These are phyloP conservation scores for Melanogrammus aeglefinus DNA, from an alignment of 2,797 vertebrate genomes.

Conservation along the genomic window DNA sequence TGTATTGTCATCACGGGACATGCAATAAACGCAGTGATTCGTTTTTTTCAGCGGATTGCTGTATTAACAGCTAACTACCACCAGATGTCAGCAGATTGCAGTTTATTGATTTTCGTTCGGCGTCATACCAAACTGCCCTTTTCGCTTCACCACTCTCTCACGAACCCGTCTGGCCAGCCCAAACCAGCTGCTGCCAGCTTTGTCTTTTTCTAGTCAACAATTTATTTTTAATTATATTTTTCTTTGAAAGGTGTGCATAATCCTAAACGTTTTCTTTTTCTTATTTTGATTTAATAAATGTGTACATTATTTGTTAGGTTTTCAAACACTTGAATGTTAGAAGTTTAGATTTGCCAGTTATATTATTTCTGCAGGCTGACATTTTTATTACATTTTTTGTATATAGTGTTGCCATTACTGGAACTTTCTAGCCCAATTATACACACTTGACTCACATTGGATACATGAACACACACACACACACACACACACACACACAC, in stretches of 20 bases:
- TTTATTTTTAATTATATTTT: constrained; percentile 58
- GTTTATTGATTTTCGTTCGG: not conserved
- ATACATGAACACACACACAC: constrained; percentile 42
- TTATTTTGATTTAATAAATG: constrained; percentile 49
- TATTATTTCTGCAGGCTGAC: constrained; percentile 48
- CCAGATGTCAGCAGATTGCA: constrained; percentile 53
- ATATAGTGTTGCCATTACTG: constrained; percentile 74
- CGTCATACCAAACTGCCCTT: constrained; percentile 39
- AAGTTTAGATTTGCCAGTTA: constrained; percentile 52
- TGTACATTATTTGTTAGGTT: constrained; percentile 51
- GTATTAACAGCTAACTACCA: constrained; percentile 49
- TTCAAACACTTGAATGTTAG: constrained; percentile 68
- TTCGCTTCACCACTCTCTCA: constrained; percentile 18
- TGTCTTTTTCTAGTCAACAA: constrained; percentile 49
- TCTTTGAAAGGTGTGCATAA: constrained; percentile 67
- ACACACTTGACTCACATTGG: constrained; percentile 53
- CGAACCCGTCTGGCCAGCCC: constrained; percentile 49
- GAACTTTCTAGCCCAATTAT: constrained; percentile 48
- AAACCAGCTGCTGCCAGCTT: constrained; percentile 46
- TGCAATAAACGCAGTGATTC: constrained; percentile 13
- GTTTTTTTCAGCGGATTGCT: constrained; percentile 30
- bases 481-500: constrained; percentile 52
- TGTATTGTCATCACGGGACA: constrained; percentile 13
- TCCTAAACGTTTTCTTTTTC: constrained; percentile 42
- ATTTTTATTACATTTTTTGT: constrained; percentile 67